A percentile compares a stretch with the other conserved stretches of the same genome.
These are phyloP conservation scores for Sarcophaga rosellei DNA, from an alignment of 2,888 invertebrate genomes.

Conservation along the genomic window DNA sequence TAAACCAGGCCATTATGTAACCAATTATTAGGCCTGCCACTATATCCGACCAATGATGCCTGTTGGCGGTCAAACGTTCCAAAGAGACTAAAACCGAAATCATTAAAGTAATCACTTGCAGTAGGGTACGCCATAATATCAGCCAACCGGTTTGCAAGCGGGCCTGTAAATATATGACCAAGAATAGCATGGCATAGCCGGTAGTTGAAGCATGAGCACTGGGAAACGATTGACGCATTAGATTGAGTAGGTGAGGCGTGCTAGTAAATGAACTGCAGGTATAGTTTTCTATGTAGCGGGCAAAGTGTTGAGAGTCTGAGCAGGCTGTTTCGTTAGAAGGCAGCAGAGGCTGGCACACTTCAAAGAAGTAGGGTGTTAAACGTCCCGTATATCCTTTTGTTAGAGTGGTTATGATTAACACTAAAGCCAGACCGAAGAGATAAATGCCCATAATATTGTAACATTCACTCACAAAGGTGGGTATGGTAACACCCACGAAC, in stretches of 20 bases:
- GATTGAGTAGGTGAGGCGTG: constrained; percentile 70
- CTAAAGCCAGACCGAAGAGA: constrained; percentile 75
- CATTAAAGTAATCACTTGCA: constrained; percentile 71
- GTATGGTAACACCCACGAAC: constrained; percentile 75
- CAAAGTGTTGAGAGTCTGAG: constrained; percentile 34
- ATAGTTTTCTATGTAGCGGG: constrained; percentile 71
- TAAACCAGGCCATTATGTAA: constrained; percentile 69
- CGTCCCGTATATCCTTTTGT: constrained; percentile 73
- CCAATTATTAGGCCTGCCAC: constrained; percentile 72
- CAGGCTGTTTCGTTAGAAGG: constrained; percentile 62
- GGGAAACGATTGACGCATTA: constrained; percentile 76
- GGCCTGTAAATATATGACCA: constrained; percentile 74
- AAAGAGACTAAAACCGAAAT: constrained; percentile 71
- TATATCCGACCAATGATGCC: constrained; percentile 74
- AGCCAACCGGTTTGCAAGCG: constrained; percentile 73
- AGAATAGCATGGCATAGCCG: constrained; percentile 75
- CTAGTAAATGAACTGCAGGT: constrained; percentile 73
- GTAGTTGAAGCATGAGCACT: constrained; percentile 72
- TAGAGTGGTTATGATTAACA: constrained; percentile 69
- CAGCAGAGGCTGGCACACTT: constrained; percentile 74
- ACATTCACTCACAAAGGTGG: constrained; percentile 76
- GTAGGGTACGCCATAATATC: constrained; percentile 70
- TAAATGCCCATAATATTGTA: constrained; percentile 76
- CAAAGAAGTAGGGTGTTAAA: constrained; percentile 75
- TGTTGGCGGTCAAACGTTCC: constrained; percentile 73